Evolutionary conservation across 2,113 vertebrate genomes (phyloP).

Genomic region (Psephotus haematonotus): DNA sequence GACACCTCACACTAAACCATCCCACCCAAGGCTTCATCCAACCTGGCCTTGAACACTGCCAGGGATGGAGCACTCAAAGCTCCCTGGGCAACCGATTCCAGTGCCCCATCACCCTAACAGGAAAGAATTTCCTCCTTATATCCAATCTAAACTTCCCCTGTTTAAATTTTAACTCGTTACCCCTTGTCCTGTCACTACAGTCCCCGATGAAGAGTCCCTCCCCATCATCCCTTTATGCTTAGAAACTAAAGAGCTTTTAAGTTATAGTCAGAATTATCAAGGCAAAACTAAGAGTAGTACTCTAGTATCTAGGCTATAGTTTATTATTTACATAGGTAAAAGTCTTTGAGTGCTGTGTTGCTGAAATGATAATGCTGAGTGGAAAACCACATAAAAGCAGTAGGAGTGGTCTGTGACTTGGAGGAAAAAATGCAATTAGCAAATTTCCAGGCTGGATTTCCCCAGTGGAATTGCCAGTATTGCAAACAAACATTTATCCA

Average conservation of each 20-base stretch:
- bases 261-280: neutral
- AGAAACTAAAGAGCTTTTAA: neutral
- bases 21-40: no score
- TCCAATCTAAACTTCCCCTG: no score
- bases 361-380: neutral
- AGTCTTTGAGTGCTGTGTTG: neutral
- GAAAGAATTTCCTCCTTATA: no score
- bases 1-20: no score
- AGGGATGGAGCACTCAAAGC: no score
- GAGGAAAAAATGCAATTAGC: neutral
- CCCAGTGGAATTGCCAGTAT: neutral
- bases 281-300: neutral
- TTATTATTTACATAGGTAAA: slow-evolving; percentile 14
- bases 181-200: no score
- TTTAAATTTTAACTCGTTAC: no score
- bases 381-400: slow-evolving; percentile 40
- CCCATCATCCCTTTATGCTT: neutral
- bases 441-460: slow-evolving; percentile 18
- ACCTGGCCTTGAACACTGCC: no score
- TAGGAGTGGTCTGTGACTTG: neutral
- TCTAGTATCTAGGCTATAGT: neutral
- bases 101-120: no score
- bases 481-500: slow-evolving; percentile 39
- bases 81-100: no score
- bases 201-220: no score